A percentile compares a stretch with the other conserved stretches of the same genome.
phyloP scores from a whole-genome alignment of 2,113 vertebrate genomes.

The Rallus limicola region DNA sequence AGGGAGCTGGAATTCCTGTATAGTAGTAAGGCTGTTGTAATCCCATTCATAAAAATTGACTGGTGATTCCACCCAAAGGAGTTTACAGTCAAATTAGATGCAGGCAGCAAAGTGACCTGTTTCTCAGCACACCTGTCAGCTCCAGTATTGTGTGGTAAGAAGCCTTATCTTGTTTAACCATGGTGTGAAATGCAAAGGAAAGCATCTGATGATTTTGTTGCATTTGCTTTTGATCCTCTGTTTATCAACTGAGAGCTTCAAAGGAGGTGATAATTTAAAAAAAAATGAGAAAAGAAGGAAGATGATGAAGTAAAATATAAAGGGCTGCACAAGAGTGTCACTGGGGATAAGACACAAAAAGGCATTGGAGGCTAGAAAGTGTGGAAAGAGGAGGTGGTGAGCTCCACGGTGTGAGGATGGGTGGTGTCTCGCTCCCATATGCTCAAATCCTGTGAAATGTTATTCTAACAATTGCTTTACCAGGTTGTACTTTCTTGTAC shows the following conservation, averaged over 20 bases:
- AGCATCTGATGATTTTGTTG: neutral
- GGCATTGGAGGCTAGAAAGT: neutral
- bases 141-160: neutral
- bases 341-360: neutral
- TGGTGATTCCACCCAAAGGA: neutral
- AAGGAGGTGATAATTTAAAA: neutral
- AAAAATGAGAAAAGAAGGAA: neutral
- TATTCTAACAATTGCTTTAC: neutral
- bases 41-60: neutral
- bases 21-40: neutral
- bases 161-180: fast-evolving
- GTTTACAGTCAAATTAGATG: neutral
- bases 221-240: neutral
- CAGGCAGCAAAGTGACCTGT: neutral
- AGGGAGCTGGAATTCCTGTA: neutral
- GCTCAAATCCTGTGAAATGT: neutral
- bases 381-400: neutral
- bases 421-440: neutral
- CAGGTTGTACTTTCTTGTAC: neutral
- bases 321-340: neutral
- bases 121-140: neutral
- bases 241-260: neutral
- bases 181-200: neutral
- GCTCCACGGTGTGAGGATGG: neutral
- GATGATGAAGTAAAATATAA: neutral